Conservation (phyloP, 2,797 vertebrate genomes). For the Neosilurus hyrtlii region DNA sequence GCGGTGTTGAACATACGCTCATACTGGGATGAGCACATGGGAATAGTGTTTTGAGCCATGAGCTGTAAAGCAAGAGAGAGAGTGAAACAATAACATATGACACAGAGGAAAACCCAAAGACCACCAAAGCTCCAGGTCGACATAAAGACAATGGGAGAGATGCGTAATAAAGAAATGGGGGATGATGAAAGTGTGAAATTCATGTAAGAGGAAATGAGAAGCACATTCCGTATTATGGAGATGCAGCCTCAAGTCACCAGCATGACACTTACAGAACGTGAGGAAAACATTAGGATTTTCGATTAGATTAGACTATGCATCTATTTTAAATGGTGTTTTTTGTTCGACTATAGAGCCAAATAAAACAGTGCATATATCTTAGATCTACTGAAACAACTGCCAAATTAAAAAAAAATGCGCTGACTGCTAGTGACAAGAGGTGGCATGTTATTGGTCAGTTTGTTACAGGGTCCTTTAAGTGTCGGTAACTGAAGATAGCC, state of each 20-base stretch:
- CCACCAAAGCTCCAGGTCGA: conserved; percentile 26
- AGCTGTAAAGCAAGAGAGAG: conserved; percentile 81
- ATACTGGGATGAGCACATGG: conserved; percentile 82
- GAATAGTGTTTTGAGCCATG: conserved; percentile 81
- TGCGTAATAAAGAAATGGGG: conserved; percentile 38
- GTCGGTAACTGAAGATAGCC: conserved; percentile 37
- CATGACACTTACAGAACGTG: conserved; percentile 1
- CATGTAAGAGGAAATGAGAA: conserved; percentile 24
- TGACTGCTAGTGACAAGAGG: conserved; percentile 34
- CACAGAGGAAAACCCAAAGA: conserved; percentile 59
- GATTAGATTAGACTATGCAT: background rate
- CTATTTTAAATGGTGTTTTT: background rate
- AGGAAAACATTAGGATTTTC: background rate
- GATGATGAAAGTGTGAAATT: conserved; percentile 20
- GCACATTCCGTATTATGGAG: background rate
- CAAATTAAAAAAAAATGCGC: background rate
- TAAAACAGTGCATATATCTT: background rate
- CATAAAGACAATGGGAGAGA: conserved; percentile 56
- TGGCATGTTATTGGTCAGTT: conserved; percentile 17
- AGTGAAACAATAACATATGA: conserved; percentile 64
- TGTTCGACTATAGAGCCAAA: background rate
- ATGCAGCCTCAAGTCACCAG: conserved; percentile 37
- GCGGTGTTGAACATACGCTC: conserved; percentile 81
- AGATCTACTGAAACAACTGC: background rate
- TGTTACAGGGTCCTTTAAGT: conserved; percentile 25